Base-by-base conservation (phyloP, 1,140 invertebrate species). In the Drosophila tropicalis region DNA sequence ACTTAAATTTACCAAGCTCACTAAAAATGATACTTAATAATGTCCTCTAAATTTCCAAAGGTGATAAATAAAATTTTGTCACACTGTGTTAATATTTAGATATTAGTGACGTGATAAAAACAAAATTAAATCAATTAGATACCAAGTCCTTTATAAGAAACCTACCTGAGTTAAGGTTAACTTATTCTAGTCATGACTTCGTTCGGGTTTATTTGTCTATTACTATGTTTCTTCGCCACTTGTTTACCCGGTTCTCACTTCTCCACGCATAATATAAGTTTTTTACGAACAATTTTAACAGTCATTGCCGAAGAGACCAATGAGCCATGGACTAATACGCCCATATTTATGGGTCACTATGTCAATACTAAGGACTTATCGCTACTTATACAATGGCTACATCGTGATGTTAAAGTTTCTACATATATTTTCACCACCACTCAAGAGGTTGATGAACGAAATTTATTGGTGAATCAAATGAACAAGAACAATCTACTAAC, bases 81-180 rank as follows among this genome's bases (percentile, higher is more conserved):
- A 29, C 29, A 29, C 2, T 29, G 29, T 29, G 29, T 29, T 29
- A 5, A 6, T 29, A 47, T 47, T 3, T 9, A 19, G 44, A 47
- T 47, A 19, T 7, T 10, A 12, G 7, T 12, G 10, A 1, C 6
- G 9, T 7, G 44, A 51, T 51, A 51, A 22, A 68, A 66, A 58
- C 70, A 54, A 39, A 72, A 83, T 79, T 62, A 71, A 69, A 57
- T 54, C 60, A 67, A 85, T 85, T 76, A 81, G 10, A 41, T 25
- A 72, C 19, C 19, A 64, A 22, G 4, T 19, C 70, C 15, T 39
- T 5, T 5, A n/a, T 6, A 10, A 25, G 25, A 44, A 56, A 73
- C 17, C 3, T 66, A 70, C 67, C 57, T 39, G 70, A 67, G 29
- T 41, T 55, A 9, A 29, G 17, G 19, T 40, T 3, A 51, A 19